Conservation (phyloP, 1,140 invertebrate species). For the Drosophila hydei region DNA sequence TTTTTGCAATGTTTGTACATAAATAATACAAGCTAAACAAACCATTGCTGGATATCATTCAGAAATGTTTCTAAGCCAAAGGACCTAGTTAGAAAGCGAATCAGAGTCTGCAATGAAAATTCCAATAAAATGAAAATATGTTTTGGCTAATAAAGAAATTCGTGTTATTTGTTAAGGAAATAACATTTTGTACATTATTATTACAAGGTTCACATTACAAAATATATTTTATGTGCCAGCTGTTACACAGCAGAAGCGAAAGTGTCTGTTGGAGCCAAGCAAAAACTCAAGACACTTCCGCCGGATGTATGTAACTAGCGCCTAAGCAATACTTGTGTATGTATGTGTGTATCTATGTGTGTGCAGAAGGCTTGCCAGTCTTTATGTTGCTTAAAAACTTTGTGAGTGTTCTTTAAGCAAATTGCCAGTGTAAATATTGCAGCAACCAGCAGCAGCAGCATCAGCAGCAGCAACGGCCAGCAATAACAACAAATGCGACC, state of each 20-base stretch:
- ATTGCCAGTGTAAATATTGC: constrained; percentile 80
- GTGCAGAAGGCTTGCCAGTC: constrained; percentile 19
- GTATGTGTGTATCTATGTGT: not conserved
- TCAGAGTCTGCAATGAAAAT: too few relatives aligned
- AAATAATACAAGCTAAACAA: too few relatives aligned
- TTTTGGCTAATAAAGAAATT: too few relatives aligned
- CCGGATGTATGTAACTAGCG: constrained; percentile 61
- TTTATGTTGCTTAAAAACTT: constrained; percentile 18
- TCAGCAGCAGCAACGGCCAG: constrained; percentile 18
- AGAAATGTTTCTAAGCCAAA: too few relatives aligned
- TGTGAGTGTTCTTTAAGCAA: constrained; percentile 71
- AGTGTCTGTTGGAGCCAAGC: constrained; percentile 52
- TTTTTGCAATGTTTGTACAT: too few relatives aligned
- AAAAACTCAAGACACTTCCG: constrained; percentile 48
- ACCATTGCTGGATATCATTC: too few relatives aligned
- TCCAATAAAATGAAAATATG: too few relatives aligned
- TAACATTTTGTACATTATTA: too few relatives aligned
- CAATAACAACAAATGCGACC: constrained; percentile 63
- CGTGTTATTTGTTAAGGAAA: too few relatives aligned
- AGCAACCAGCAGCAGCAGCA: constrained; percentile 55
- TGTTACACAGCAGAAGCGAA: constrained; percentile 37
- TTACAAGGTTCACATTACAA: not conserved
- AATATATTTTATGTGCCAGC: constrained; percentile 5
- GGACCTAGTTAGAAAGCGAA: too few relatives aligned
- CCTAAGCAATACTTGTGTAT: constrained; percentile 8